Base-by-base conservation (phyloP, 2,888 invertebrate genomes). In the Sarcophaga rosellei region DNA sequence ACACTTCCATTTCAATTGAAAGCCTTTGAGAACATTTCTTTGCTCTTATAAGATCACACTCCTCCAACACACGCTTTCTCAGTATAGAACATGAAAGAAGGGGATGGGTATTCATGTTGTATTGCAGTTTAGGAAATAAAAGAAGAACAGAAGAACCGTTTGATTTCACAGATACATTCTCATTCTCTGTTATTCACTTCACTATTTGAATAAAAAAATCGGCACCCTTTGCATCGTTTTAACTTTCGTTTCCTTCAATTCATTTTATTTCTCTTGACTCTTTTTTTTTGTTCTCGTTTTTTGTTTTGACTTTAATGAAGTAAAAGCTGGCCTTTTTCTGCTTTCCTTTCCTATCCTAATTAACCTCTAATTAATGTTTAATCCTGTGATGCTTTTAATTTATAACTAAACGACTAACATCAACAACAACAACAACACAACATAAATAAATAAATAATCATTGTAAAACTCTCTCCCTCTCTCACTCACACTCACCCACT, bases 321-420 rank as follows among this genome's bases (percentile, higher is more conserved):
- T 53, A 47, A 69, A 72, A 79, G 53, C 12, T 15, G 12, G 17
- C 17, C 53, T 17, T 17, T 53, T 53, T 53, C 17, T 53, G 72
- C 35, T 17, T 53, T 53, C 17, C 17, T 53, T 66, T 25, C 57
- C 66, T 76, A 86, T 25, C 57, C 66, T 76, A 86, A 82, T 86
- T 86, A 80, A 83, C 83, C 76, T 77, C 76, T 83, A 83, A 86
- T 86, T 83, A 86, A 83, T 80, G 76, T 83, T 83, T 72, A 77
- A 77, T 82, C 75, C 70, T 75, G 61, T 70, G 23, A 63, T 81
- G 53, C 57, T 81, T 77, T 77, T 53, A 15, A 17, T 53, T 53
- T 57, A n/a, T 47, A 70, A 63, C n/a, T 23, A 53, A 53, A 53
- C 53, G 53, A 61, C 17, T 61, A 61, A 61, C 23, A 53, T 35